Evolutionary conservation across 2,113 vertebrate genomes (phyloP).

Genomic region (Telmatochromis sp.): DNA sequence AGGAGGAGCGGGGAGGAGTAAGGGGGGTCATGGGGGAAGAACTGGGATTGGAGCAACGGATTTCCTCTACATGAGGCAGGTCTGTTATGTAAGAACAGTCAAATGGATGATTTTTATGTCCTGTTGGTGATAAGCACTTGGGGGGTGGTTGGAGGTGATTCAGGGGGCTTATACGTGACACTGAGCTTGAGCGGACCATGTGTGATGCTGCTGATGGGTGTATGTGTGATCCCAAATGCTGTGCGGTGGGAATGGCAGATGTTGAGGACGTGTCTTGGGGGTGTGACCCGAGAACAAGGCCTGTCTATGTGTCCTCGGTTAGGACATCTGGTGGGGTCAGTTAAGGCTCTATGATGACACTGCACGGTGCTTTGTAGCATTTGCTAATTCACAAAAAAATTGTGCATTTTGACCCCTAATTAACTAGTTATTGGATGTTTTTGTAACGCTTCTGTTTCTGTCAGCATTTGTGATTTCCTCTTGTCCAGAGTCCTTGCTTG

Average conservation of each 20-base stretch:
- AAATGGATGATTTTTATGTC: constrained; percentile 8
- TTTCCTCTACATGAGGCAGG: constrained; percentile 36
- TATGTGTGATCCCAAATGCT: background rate
- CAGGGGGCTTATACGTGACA: constrained; percentile 6
- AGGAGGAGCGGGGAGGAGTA: background rate
- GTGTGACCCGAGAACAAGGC: constrained; percentile 19
- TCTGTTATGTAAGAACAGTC: constrained; percentile 45
- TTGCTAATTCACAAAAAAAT: background rate
- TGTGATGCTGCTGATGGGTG: constrained; percentile 24
- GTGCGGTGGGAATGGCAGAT: constrained; percentile 42
- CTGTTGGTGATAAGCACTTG: constrained; percentile 12
- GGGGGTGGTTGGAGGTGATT: background rate
- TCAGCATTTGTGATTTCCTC: background rate
- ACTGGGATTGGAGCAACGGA: constrained; percentile 11
- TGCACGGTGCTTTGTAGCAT: background rate
- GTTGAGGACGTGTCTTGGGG: constrained; percentile 36
- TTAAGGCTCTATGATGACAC: constrained; percentile 2
- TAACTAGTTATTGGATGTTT: background rate
- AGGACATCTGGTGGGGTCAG: constrained; percentile 54
- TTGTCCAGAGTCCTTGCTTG: background rate
- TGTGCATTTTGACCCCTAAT: background rate
- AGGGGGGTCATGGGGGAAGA: background rate
- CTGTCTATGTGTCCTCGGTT: constrained; percentile 28
- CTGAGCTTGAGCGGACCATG: background rate
- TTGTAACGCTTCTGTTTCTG: background rate